Percentiles rank a stretch among this genome's conserved stretches.
These are phyloP conservation scores for Sphinx pinastri DNA, from an alignment of 2,888 invertebrate species.

Conservation along the genomic window DNA sequence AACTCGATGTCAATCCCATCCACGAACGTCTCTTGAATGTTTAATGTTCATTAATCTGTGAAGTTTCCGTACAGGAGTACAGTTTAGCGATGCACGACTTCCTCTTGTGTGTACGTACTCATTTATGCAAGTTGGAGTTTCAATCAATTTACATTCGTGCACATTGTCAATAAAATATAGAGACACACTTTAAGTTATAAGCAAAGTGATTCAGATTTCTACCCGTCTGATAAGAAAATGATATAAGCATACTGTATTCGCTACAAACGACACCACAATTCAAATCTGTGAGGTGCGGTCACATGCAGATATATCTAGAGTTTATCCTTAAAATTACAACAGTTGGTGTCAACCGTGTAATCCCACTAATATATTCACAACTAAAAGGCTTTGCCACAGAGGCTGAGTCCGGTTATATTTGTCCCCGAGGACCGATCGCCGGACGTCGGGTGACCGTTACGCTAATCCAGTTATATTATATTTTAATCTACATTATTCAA, in stretches of 20 bases:
- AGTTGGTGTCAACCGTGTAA: constrained; percentile 61
- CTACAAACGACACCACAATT: constrained; percentile 9
- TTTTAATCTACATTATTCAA: constrained; percentile 41
- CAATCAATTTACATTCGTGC: not conserved
- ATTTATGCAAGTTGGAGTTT: not conserved
- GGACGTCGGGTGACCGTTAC: constrained; percentile 67
- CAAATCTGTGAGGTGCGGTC: constrained; percentile 58
- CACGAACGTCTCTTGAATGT: constrained; percentile 66
- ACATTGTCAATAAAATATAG: constrained; percentile 4
- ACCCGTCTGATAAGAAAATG: not conserved
- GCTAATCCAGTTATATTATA: constrained; percentile 46
- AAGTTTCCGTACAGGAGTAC: constrained; percentile 49
- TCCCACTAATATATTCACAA: constrained; percentile 79
- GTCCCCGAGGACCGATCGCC: constrained; percentile 65
- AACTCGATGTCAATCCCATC: constrained; percentile 72
- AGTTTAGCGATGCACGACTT: constrained; percentile 17
- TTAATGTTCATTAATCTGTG: constrained; percentile 80
- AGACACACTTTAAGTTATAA: not conserved
- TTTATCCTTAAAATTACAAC: constrained; percentile 72
- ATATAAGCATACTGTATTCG: not conserved
- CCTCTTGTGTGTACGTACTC: constrained; percentile 1
- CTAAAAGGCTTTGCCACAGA: constrained; percentile 71
- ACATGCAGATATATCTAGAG: constrained; percentile 63
- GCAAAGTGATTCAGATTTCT: not conserved
- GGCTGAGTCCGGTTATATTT: constrained; percentile 49